Evolutionary conservation across 2,888 invertebrate species (phyloP).

Genomic region (Temnothorax ravouxi): DNA sequence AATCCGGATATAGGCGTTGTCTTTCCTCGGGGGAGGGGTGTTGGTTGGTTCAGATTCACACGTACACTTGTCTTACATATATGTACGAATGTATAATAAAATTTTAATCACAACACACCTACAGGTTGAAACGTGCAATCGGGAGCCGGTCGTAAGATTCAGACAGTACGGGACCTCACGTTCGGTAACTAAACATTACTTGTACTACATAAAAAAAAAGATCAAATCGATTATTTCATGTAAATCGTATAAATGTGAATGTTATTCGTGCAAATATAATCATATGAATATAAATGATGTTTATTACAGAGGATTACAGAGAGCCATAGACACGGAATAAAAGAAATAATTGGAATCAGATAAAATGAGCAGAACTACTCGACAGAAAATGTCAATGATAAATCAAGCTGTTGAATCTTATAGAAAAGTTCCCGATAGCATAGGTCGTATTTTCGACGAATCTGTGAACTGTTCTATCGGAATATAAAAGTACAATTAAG

Average conservation of each 20-base stretch:
- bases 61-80: conserved; percentile 78
- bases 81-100: conserved; percentile 60
- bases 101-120: conserved; percentile 73
- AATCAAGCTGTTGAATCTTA: conserved; percentile 49
- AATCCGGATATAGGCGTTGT: conserved; percentile 76
- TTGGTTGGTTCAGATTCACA: conserved; percentile 82
- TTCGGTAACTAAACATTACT: conserved; percentile 20
- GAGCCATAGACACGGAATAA: background rate
- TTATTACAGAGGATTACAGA: conserved; percentile 18
- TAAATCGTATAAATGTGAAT: conserved; percentile 1
- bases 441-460: conserved; percentile 69
- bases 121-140: conserved; percentile 66
- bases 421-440: conserved; percentile 64
- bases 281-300: conserved; percentile 13
- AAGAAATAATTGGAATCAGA: conserved; percentile 12
- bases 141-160: conserved; percentile 54
- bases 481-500: conserved; percentile 70
- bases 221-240: background rate
- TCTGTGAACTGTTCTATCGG: conserved; percentile 66
- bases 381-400: conserved; percentile 24
- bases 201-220: conserved; percentile 3
- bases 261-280: background rate
- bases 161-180: conserved; percentile 13
- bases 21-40: conserved; percentile 76
- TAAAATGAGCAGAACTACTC: background rate